A percentile compares a stretch with the other conserved stretches of the same genome.
Evolutionary conservation across 2,797 vertebrate species (phyloP).

Genomic region (Eulemur albifrons): DNA sequence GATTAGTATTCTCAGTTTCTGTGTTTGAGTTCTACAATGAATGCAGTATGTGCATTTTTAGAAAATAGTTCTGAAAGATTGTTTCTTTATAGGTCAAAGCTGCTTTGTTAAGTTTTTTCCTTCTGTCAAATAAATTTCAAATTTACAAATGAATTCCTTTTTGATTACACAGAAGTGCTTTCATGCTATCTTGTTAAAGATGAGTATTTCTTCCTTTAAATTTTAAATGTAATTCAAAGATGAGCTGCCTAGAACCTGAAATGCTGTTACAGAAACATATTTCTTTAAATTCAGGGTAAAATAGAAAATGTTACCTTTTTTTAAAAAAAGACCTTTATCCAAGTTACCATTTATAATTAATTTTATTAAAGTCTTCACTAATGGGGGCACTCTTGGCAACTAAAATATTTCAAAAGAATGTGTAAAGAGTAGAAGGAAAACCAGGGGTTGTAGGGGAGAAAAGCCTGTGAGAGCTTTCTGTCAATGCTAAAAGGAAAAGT

Average conservation of each 20-base stretch:
- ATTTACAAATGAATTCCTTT: constrained; percentile 67
- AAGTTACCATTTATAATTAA: constrained; percentile 49
- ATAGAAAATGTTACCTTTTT: background rate
- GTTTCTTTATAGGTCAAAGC: constrained; percentile 45
- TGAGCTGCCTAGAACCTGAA: constrained; percentile 45
- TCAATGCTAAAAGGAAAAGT: background rate
- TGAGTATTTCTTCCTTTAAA: constrained; percentile 62
- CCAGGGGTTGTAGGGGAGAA: background rate
- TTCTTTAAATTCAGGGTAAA: constrained; percentile 64
- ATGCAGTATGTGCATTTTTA: background rate
- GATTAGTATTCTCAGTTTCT: background rate
- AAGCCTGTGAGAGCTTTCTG: constrained; percentile 9
- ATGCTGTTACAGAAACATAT: constrained; percentile 29
- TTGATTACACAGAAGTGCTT: constrained; percentile 68
- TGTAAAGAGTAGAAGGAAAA: constrained; percentile 6
- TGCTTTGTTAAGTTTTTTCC: constrained; percentile 50
- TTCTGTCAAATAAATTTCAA: constrained; percentile 62
- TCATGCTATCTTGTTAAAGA: constrained; percentile 64
- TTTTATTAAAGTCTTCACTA: constrained; percentile 16
- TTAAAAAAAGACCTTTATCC: background rate
- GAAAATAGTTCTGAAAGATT: constrained; percentile 41
- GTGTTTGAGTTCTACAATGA: background rate
- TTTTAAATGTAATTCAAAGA: constrained; percentile 65
- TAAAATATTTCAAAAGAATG: constrained; percentile 52
- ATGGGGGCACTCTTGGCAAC: background rate